Conservation (phyloP, 30 jellyfish, hydroid and myxozoan species). For the Hydractinia symbiolongicarpus region DNA sequence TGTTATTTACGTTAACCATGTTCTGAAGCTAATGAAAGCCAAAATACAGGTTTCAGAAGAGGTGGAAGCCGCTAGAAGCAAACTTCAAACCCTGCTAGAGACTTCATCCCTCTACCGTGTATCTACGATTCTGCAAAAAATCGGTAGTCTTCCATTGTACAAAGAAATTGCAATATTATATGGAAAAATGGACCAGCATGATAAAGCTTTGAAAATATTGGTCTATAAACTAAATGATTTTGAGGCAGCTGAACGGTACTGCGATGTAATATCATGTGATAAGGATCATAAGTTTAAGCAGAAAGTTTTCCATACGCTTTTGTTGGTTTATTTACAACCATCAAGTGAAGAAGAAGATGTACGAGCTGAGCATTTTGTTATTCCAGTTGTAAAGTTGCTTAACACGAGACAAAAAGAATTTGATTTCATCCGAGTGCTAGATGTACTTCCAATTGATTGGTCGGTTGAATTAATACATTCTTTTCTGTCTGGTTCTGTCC, state of each 20-base stretch:
- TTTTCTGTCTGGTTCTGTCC: conserved; percentile 66
- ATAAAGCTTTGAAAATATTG: conserved; percentile 70
- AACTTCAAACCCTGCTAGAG: conserved; percentile 73
- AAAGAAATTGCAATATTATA: conserved; percentile 73
- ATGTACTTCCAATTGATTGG: conserved; percentile 86
- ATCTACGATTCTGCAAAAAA: conserved; percentile 57
- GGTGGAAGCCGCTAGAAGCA: conserved; percentile 57
- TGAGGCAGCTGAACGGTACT: conserved; percentile 84
- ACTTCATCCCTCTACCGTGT: conserved; percentile 65
- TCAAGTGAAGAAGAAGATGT: neutral
- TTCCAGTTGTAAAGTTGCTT: conserved; percentile 64
- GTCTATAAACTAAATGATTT: conserved; percentile 71
- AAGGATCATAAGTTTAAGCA: conserved; percentile 38
- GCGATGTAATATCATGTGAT: conserved; percentile 50
- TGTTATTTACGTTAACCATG: conserved; percentile 61
- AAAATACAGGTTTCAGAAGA: conserved; percentile 59
- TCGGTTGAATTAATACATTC: conserved; percentile 59
- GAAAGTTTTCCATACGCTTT: conserved; percentile 43
- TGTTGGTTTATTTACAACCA: conserved; percentile 48
- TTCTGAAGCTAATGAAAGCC: conserved; percentile 63
- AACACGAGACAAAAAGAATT: conserved; percentile 63
- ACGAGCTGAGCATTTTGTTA: conserved; percentile 24
- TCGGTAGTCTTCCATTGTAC: conserved; percentile 58
- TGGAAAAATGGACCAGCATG: conserved; percentile 91
- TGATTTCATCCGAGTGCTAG: conserved; percentile 57